Percentiles rank a stretch among this genome's conserved stretches.
phyloP scores from a whole-genome alignment of 2,888 invertebrate genomes.

The Omphaloscelis lunosa region DNA sequence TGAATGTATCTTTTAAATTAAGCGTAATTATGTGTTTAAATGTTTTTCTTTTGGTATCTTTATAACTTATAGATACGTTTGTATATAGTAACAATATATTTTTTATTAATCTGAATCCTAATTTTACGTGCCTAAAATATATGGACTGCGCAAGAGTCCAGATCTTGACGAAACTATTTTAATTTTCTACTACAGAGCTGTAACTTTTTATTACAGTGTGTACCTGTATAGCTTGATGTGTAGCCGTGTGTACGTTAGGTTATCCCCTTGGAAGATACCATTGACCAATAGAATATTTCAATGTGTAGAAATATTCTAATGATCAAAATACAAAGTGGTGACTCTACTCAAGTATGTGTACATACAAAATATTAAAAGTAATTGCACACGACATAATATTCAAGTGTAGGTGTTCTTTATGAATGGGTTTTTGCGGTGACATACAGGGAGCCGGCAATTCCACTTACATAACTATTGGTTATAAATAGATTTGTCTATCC shows the following conservation, averaged over 20 bases:
- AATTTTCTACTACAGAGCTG: no score
- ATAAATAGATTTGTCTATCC: constrained; percentile 64
- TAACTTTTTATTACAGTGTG: background rate
- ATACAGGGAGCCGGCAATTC: constrained; percentile 82
- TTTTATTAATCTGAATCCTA: no score
- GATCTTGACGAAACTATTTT: background rate
- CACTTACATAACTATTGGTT: constrained; percentile 79
- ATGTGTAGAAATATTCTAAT: background rate
- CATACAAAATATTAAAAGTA: constrained; percentile 27
- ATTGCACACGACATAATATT: constrained; percentile 35
- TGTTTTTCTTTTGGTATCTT: background rate
- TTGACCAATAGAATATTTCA: background rate
- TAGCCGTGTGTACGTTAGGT: background rate
- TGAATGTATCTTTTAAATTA: background rate
- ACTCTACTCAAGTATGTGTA: constrained; percentile 11
- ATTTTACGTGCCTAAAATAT: background rate
- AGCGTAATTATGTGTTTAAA: background rate
- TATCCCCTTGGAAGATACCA: background rate
- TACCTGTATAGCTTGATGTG: no score
- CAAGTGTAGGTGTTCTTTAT: constrained; percentile 63
- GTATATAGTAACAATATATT: background rate
- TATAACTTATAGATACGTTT: background rate
- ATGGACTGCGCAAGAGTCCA: rapidly evolving
- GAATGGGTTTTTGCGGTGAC: constrained; percentile 76
- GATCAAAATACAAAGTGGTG: background rate